Percentiles rank a stretch among this genome's conserved stretches.
phyloP scores from a whole-genome alignment of 2,797 vertebrate genomes.

The Myiotriccus ornatus region DNA sequence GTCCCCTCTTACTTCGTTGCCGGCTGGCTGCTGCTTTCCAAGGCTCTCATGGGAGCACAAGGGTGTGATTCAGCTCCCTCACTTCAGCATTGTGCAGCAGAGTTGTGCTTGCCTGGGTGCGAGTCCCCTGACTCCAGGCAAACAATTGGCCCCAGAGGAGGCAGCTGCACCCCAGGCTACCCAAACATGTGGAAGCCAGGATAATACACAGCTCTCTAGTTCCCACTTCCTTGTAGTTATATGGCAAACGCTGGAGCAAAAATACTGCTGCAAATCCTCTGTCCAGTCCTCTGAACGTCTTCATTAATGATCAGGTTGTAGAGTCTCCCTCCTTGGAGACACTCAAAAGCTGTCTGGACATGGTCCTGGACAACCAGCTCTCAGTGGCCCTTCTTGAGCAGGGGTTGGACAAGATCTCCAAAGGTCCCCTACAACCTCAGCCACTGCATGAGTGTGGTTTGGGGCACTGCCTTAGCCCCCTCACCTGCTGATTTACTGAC shows the following conservation, averaged over 20 bases:
- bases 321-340: neutral
- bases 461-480: neutral
- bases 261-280: neutral
- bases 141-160: neutral
- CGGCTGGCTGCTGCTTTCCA: neutral
- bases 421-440: neutral
- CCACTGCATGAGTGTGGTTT: neutral
- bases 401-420: neutral
- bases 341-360: neutral
- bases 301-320: neutral
- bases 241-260: neutral
- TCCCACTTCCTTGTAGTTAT: neutral
- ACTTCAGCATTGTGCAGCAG: fast-evolving
- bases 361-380: neutral
- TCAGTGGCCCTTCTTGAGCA: neutral
- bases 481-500: neutral
- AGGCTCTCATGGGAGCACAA: fast-evolving
- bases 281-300: neutral
- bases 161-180: neutral
- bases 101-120: neutral
- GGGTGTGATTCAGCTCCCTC: neutral
- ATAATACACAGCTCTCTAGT: neutral
- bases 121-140: neutral
- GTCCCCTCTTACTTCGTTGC: neutral
- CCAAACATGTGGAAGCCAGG: neutral